phyloP scores from a whole-genome alignment of 1,140 invertebrate genomes.

The Lysiphlebus fabarum region DNA sequence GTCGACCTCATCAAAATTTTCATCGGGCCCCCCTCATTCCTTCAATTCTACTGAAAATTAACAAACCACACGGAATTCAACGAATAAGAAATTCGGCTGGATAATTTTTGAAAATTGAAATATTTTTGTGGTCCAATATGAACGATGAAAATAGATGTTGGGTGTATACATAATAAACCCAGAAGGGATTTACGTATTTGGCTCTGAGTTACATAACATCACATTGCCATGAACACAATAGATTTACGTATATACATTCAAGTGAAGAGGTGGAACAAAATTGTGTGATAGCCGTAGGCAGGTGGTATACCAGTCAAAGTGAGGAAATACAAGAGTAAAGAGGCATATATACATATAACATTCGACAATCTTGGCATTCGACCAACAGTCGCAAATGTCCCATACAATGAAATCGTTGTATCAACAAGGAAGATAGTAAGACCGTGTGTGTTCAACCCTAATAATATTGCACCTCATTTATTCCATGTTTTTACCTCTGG shows the following conservation, averaged over 20 bases:
- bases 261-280: slow-evolving; percentile 18
- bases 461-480: too few relatives aligned
- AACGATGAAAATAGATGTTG: slow-evolving; percentile 13
- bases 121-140: slow-evolving; percentile 13
- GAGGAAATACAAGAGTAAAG: neutral
- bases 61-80: neutral
- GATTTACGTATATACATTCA: slow-evolving; percentile 31
- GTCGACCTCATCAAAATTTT: slow-evolving; percentile 25
- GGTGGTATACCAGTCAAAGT: too few relatives aligned
- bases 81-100: neutral
- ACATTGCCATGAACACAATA: slow-evolving; percentile 28
- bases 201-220: slow-evolving; percentile 18
- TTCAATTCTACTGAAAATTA: neutral
- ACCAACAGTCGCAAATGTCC: slow-evolving; percentile 28
- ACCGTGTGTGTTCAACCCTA: slow-evolving; percentile 1
- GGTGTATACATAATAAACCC: slow-evolving; percentile 5
- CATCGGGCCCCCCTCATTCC: neutral
- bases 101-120: slow-evolving; percentile 23
- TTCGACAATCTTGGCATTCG: slow-evolving; percentile 30
- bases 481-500: neutral
- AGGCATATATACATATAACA: slow-evolving; percentile 2
- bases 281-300: slow-evolving; percentile 19
- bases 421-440: neutral
- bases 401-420: neutral
- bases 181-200: slow-evolving; percentile 19